Evolutionary conservation across 1,140 invertebrate species (phyloP), one percentile per base, ranked within the genome.

Genomic region (Pseudachorutes palmiensis): DNA sequence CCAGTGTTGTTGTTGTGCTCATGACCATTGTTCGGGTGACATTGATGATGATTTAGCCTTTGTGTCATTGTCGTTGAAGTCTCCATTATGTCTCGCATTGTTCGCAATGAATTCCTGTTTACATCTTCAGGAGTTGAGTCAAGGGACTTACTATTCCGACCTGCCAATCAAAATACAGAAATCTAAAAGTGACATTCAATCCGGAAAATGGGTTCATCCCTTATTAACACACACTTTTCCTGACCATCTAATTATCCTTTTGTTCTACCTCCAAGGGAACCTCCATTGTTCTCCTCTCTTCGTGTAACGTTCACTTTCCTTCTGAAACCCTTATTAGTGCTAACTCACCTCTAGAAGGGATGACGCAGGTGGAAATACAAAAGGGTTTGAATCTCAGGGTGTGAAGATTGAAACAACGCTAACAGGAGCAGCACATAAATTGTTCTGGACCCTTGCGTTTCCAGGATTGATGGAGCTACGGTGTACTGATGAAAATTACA

Each of bases 81-180:
- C n/a, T n/a, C n/a, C n/a, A n/a, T n/a, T n/a, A n/a, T n/a, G n/a
- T n/a, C n/a, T n/a, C n/a, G n/a, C n/a, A n/a, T n/a, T n/a, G n/a
- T n/a, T n/a, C n/a, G n/a, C n/a, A n/a, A n/a, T 65, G 62, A 65
- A 68, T 65, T 71, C 61, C 65, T 71, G 66, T 67, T 71, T 68
- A 68, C 66, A 62, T 59, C 57, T 41, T 55, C 67, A 12, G n/a
- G n/a, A n/a, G 55, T 55, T 30, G 63, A 32, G 59, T 19, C 24
- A 29, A 57, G n/a, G n/a, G 36, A 51, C 49, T 26, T 5, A 66
- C 30, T 62, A 62, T 32, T 49, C 36, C n/a, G 32, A 31, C 33
- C 68, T 69, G 68, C 66, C 68, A 69, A 69, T 69, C 68, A 69
- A 51, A 65, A 63, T 14, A 14, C 9, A 55, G 51, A 55, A 55